These are phyloP conservation scores for Heliocidaris tuberculata DNA, from an alignment of 35 echinoderm and acorn worm genomes.

Conservation along the genomic window DNA sequence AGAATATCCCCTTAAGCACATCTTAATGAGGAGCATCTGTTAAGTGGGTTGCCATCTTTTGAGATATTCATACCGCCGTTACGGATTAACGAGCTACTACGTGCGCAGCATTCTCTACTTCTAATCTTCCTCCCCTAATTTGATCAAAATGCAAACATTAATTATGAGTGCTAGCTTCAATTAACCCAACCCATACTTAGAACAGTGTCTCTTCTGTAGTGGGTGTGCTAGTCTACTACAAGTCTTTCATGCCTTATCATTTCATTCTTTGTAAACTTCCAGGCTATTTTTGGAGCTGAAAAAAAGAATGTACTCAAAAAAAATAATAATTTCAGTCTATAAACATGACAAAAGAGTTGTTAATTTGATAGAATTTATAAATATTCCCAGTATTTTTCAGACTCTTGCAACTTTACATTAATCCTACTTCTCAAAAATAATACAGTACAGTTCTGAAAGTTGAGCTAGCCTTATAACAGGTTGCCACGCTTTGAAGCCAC, in stretches of 20 bases:
- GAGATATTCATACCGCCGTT: not conserved
- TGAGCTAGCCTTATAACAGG: not conserved
- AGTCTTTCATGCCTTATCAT: not conserved
- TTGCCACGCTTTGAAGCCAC: not conserved
- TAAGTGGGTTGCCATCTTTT: not conserved
- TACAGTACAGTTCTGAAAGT: not conserved
- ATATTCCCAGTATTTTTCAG: not conserved
- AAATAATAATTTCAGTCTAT: not conserved
- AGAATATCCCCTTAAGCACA: constrained; percentile 15
- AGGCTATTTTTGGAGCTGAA: not conserved
- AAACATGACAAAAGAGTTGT: not conserved
- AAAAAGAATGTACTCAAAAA: not conserved
- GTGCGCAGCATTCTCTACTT: not conserved
- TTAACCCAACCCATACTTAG: not conserved
- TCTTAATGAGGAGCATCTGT: constrained; percentile 24
- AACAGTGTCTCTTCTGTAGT: not conserved
- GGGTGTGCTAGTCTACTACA: not conserved
- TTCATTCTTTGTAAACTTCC: not conserved
- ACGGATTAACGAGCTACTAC: not conserved
- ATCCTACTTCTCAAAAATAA: not conserved
- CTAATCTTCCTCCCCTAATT: not conserved
- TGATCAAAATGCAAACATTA: constrained; percentile 3
- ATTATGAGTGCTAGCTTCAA: not conserved
- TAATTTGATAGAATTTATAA: not conserved
- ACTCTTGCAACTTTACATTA: not conserved